These are phyloP conservation scores for Prionace glauca DNA, from an alignment of 2,797 vertebrate genomes.

Conservation along the genomic window DNA sequence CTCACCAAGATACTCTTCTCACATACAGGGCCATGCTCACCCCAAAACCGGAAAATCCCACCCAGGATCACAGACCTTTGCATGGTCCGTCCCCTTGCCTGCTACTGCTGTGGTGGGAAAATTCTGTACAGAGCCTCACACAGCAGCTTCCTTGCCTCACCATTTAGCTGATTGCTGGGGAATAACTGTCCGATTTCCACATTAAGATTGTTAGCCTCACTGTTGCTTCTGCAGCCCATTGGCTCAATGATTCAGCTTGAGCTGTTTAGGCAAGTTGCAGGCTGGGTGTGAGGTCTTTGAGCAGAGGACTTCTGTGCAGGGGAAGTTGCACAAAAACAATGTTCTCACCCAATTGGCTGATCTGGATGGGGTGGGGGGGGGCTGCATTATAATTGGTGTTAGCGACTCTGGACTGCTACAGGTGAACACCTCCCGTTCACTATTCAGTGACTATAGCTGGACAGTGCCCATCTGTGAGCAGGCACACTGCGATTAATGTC, in stretches of 20 bases:
- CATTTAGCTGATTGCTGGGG: not conserved
- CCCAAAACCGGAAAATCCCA: too few relatives aligned
- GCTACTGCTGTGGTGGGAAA: too few relatives aligned
- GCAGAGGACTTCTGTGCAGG: not conserved
- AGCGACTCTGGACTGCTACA: not conserved
- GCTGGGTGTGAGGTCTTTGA: not conserved
- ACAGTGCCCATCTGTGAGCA: too few relatives aligned
- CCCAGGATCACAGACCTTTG: too few relatives aligned
- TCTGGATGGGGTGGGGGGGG: not conserved
- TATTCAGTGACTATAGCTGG: not conserved
- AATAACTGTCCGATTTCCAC: not conserved
- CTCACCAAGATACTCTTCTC: not conserved
- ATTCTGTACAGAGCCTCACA: too few relatives aligned
- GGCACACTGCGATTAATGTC: too few relatives aligned
- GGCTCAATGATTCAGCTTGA: not conserved
- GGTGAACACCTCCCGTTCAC: not conserved
- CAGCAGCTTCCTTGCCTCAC: not conserved
- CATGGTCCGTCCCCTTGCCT: too few relatives aligned
- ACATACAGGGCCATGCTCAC: too few relatives aligned
- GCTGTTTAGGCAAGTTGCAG: not conserved
- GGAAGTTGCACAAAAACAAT: not conserved
- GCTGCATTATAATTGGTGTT: not conserved
- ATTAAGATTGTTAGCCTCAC: not conserved
- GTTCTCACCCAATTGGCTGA: not conserved
- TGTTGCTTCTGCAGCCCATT: not conserved